Base-by-base conservation (phyloP, 2,888 invertebrate genomes). In the Perithous albicinctus region DNA sequence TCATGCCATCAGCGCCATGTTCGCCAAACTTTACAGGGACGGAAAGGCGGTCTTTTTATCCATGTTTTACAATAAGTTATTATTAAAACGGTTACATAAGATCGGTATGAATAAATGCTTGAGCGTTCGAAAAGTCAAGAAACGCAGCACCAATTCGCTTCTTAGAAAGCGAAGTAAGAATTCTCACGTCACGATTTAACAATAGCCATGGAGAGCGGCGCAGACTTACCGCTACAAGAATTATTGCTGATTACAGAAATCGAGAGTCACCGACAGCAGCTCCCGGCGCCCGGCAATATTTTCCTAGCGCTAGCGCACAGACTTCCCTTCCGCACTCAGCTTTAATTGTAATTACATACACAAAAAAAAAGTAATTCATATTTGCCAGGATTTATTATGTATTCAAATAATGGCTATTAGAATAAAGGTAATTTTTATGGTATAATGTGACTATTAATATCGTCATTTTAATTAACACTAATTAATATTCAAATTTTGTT, bases 161-260 rank as follows among this genome's bases (percentile, higher is more conserved):
- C 54, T 80, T 80, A 83, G 83, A 83, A 85, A 85, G 81, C 76
- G 75, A 73, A 77, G 51, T 56, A 85, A 82, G 85, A 86, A 86
- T 85, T 84, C 84, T 84, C 85, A 84, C 84, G 85, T 85, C 82
- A 85, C 83, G 84, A 85, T 78, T 78, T 75, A 82, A 74, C 74
- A 82, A 84, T 85, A 85, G 72, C 20, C 63, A 64, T 32, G 63
- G 54, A 56, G 38, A 56, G 20, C 8, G 77, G 54, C 56, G 56
- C 66, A 18, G 41, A 41, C 59, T 59, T 20, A 46, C 46, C 26
- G 46, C 77, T 43, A 46, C 46, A 29, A 75, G 75, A 80, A 70
- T 75, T 80, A 80, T 80, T 70, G 61, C 75, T 75, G 69, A 80
- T 80, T 75, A 80, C 74, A 74, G 79, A 75, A 79, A 63, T 63